phyloP scores from a whole-genome alignment of 2,888 invertebrate genomes.

The Coenonympha arcania region DNA sequence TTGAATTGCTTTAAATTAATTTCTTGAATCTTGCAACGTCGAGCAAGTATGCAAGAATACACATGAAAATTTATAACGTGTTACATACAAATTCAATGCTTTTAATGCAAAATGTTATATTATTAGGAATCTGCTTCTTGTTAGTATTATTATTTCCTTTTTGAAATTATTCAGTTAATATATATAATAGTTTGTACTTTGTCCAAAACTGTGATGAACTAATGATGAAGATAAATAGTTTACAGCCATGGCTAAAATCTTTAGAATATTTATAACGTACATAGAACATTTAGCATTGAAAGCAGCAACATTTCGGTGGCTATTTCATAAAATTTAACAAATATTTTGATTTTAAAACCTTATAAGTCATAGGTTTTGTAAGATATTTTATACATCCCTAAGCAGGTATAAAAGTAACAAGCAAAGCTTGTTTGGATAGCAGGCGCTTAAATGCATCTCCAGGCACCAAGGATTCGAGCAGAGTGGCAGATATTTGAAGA shows the following conservation, averaged over 20 bases:
- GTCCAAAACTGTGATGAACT: too few relatives aligned
- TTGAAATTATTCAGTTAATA: too few relatives aligned
- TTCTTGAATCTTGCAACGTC: neutral
- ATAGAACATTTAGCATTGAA: conserved; percentile 1
- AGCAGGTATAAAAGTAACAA: neutral
- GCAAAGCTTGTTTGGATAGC: neutral
- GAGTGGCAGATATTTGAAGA: neutral
- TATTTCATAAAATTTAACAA: neutral
- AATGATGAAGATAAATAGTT: too few relatives aligned
- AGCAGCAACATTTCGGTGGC: neutral
- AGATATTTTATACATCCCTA: neutral
- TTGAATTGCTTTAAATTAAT: too few relatives aligned
- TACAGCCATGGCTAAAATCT: too few relatives aligned
- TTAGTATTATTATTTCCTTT: neutral
- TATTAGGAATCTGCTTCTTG: neutral
- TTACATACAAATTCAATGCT: neutral
- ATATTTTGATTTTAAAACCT: neutral
- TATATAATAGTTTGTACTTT: too few relatives aligned
- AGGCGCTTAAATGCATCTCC: neutral
- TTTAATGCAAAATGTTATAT: conserved; percentile 1
- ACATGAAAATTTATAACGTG: too few relatives aligned
- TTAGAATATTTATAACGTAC: neutral
- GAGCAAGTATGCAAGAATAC: neutral
- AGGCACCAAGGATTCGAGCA: neutral
- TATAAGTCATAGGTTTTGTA: neutral